Percentiles rank a stretch among this genome's conserved stretches.
phyloP scores from a whole-genome alignment of 2,888 invertebrate genomes.

The Pherbina coryleti region DNA sequence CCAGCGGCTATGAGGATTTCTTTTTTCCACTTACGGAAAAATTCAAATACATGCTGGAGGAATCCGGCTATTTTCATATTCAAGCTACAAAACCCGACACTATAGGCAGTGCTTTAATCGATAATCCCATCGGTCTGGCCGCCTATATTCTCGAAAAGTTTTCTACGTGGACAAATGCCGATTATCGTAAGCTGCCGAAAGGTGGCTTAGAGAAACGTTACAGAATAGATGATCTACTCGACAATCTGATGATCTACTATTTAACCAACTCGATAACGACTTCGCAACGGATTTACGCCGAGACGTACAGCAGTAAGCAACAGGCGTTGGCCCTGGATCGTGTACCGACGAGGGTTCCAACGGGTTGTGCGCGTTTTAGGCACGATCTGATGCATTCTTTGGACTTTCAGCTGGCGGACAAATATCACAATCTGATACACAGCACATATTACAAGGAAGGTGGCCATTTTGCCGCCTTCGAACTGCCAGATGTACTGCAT shows the following conservation, averaged over 20 bases:
- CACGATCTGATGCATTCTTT: slow-evolving; percentile 76
- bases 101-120: slow-evolving; percentile 72
- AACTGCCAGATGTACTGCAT: slow-evolving; percentile 79
- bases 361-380: slow-evolving; percentile 81
- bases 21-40: slow-evolving; percentile 70
- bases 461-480: slow-evolving; percentile 90
- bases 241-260: slow-evolving; percentile 87
- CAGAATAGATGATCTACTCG: slow-evolving; percentile 72
- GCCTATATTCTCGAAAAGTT: slow-evolving; percentile 93
- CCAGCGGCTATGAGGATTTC: slow-evolving; percentile 70
- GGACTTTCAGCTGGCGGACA: slow-evolving; percentile 73
- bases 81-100: slow-evolving; percentile 93
- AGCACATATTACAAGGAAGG: slow-evolving; percentile 77
- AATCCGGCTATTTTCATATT: slow-evolving; percentile 79
- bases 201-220: slow-evolving; percentile 75
- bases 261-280: slow-evolving; percentile 79
- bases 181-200: slow-evolving; percentile 71
- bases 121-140: slow-evolving; percentile 83
- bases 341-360: slow-evolving; percentile 77
- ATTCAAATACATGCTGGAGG: slow-evolving; percentile 62
- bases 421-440: slow-evolving; percentile 78
- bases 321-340: slow-evolving; percentile 64
- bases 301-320: slow-evolving; percentile 67
- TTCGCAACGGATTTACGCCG: slow-evolving; percentile 79
- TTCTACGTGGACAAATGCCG: slow-evolving; percentile 76